phyloP scores from a whole-genome alignment of 2,888 invertebrate species.

The Scaptomyza polygonia region DNA sequence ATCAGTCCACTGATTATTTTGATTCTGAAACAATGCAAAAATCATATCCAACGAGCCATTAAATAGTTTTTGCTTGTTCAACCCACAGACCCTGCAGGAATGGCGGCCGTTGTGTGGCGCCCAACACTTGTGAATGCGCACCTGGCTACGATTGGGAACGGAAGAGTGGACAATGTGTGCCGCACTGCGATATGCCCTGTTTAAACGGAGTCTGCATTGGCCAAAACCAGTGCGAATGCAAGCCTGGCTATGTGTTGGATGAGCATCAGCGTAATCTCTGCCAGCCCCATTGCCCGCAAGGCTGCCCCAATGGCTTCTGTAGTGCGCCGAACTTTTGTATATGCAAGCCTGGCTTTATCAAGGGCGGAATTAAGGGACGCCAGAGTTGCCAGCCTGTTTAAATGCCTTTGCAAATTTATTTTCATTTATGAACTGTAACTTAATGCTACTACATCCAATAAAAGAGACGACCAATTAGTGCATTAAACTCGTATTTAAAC shows the following conservation, averaged over 20 bases:
- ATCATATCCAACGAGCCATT: too few relatives aligned
- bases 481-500: conserved; percentile 74
- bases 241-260: conserved; percentile 85
- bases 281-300: conserved; percentile 87
- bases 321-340: conserved; percentile 90
- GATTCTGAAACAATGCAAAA: too few relatives aligned
- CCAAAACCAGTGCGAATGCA: conserved; percentile 87
- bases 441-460: conserved; percentile 20
- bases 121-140: conserved; percentile 82
- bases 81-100: conserved; percentile 78
- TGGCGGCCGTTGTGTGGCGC: conserved; percentile 84
- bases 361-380: conserved; percentile 85
- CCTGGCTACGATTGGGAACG: conserved; percentile 75
- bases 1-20: too few relatives aligned
- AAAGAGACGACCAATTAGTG: conserved; percentile 71
- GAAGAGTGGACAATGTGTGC: conserved; percentile 84
- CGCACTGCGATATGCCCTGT: conserved; percentile 88
- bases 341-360: conserved; percentile 88
- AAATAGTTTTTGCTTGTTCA: too few relatives aligned
- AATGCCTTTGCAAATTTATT: background rate
- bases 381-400: conserved; percentile 86
- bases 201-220: conserved; percentile 89
- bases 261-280: conserved; percentile 84
- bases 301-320: conserved; percentile 90
- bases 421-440: conserved; percentile 1